Percentiles rank a stretch among this genome's conserved stretches.
These are phyloP conservation scores for Agapornis roseicollis DNA, from an alignment of 2,113 vertebrate species.

Conservation along the genomic window DNA sequence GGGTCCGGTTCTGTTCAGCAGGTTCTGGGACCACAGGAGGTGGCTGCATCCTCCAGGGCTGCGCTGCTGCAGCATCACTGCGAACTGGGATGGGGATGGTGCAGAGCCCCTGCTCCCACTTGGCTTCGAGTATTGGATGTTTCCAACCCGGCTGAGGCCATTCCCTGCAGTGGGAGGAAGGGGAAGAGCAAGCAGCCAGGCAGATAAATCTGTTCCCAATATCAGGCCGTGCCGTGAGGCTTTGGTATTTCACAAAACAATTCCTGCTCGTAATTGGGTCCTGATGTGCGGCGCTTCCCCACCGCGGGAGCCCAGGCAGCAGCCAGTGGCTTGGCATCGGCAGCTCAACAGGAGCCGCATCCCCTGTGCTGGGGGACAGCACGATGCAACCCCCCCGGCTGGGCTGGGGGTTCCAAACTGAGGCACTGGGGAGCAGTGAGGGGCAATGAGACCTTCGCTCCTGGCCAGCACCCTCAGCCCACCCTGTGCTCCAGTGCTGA, in stretches of 20 bases:
- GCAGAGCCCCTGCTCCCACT: constrained; percentile 60
- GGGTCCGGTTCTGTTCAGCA: not conserved
- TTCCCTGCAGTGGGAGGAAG: constrained; percentile 51
- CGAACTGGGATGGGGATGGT: not conserved
- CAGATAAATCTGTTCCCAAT: constrained; percentile 78
- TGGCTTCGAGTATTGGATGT: constrained; percentile 33
- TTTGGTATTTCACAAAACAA: constrained; percentile 44
- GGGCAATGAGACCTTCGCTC: not conserved
- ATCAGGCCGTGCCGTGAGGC: constrained; percentile 66
- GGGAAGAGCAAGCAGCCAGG: not conserved
- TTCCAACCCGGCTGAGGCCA: constrained; percentile 68
- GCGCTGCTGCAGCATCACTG: not conserved
- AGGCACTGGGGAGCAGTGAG: rapidly evolving
- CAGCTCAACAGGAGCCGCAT: not conserved
- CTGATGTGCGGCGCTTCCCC: constrained; percentile 16
- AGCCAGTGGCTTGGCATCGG: not conserved
- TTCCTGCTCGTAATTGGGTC: constrained; percentile 49
- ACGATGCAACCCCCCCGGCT: not conserved
- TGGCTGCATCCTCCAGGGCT: not conserved
- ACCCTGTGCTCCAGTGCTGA: not conserved
- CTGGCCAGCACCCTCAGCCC: not conserved
- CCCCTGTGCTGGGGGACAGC: not conserved
- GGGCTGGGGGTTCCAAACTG: not conserved
- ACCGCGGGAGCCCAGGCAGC: not conserved
- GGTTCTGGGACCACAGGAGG: not conserved